These are phyloP conservation scores for Chloropsis hardwickii DNA, from an alignment of 2,113 vertebrate genomes.

Conservation along the genomic window DNA sequence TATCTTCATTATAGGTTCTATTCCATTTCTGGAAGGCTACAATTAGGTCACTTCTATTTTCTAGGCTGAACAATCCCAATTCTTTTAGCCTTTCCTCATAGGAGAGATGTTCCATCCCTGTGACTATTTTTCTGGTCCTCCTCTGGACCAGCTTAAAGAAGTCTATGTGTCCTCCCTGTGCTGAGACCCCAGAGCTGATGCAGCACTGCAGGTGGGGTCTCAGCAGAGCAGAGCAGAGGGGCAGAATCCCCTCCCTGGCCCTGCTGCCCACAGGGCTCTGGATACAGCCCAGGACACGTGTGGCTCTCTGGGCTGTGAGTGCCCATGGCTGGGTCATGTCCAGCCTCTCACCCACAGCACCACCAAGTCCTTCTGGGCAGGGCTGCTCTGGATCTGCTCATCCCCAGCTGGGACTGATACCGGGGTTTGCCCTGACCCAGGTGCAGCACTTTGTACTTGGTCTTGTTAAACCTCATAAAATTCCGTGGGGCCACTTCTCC, in stretches of 20 bases:
- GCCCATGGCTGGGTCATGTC: not conserved
- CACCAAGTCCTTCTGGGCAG: not conserved
- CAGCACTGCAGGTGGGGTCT: not conserved
- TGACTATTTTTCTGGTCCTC: not conserved
- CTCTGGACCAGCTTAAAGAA: no score
- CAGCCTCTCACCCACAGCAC: not conserved
- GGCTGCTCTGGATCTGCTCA: not conserved
- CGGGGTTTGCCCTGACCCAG: accelerated
- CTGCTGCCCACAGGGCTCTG: not conserved
- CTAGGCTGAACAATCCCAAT: not conserved
- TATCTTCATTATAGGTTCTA: not conserved
- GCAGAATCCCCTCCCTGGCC: not conserved
- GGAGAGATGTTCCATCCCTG: not conserved
- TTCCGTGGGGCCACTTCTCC: not conserved
- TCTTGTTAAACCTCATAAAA: not conserved
- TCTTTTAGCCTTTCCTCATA: not conserved
- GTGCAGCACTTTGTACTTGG: no score
- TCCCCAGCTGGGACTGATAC: not conserved
- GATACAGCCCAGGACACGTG: not conserved
- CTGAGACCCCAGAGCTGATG: not conserved
- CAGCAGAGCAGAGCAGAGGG: not conserved
- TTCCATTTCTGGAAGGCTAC: not conserved
- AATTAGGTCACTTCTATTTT: not conserved
- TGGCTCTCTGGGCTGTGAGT: not conserved
- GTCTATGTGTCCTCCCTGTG: not conserved